A percentile compares a stretch with the other conserved stretches of the same genome.
These are phyloP conservation scores for Cecidostiba fungosa DNA, from an alignment of 2,888 invertebrate genomes.

Conservation along the genomic window DNA sequence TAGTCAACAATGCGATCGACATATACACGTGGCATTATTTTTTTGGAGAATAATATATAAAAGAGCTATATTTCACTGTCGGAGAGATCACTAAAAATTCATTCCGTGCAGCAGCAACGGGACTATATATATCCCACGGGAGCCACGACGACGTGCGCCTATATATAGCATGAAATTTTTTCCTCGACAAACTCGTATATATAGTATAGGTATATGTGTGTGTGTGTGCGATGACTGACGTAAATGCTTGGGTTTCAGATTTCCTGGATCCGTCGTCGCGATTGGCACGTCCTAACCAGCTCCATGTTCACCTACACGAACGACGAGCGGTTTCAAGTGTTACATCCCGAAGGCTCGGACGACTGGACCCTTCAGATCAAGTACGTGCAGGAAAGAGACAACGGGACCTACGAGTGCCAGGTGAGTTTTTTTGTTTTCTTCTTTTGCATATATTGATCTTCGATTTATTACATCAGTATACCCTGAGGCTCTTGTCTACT, in stretches of 20 bases:
- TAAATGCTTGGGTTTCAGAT: conserved; percentile 83
- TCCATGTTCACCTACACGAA: conserved; percentile 95
- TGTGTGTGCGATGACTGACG: conserved; percentile 10
- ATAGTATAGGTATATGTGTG: background rate
- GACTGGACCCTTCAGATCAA: conserved; percentile 97
- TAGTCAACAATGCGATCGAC: no score
- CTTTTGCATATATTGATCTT: background rate
- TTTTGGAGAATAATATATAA: no score
- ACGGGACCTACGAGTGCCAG: conserved; percentile 97
- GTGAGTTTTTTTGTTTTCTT: conserved; percentile 81
- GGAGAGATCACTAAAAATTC: no score
- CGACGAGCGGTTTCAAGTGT: conserved; percentile 90
- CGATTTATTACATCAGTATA: background rate
- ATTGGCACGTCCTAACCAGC: conserved; percentile 96
- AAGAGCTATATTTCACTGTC: no score
- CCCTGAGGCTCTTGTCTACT: background rate
- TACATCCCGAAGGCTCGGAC: conserved; percentile 93
- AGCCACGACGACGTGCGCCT: background rate
- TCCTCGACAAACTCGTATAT: background rate
- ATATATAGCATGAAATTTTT: background rate
- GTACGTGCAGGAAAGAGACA: conserved; percentile 95
- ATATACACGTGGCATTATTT: no score
- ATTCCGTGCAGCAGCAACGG: no score
- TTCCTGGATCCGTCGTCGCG: conserved; percentile 94
- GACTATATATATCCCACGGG: background rate